phyloP scores from a whole-genome alignment of 2,797 vertebrate species.

The Morelia viridis region DNA sequence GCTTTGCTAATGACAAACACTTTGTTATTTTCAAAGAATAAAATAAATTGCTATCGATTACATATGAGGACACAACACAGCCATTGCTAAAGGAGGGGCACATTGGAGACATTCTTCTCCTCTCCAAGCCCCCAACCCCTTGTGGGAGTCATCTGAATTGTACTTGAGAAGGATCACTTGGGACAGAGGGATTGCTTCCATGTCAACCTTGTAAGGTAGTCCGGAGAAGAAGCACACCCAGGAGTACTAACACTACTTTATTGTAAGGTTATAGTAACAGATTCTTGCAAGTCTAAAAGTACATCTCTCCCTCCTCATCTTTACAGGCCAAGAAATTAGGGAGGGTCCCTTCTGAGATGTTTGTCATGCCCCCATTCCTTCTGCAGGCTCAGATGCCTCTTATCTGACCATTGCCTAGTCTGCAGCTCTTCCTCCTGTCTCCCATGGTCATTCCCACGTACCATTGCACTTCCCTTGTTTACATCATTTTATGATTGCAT shows the following conservation, averaged over 20 bases:
- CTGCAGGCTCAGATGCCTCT: background rate
- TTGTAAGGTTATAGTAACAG: background rate
- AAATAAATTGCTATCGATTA: background rate
- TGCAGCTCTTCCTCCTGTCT: background rate
- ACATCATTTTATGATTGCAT: constrained; percentile 4
- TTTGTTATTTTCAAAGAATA: background rate
- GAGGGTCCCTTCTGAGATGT: background rate
- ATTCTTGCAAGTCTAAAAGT: background rate
- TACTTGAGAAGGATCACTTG: background rate
- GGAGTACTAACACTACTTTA: background rate
- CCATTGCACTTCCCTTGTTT: background rate
- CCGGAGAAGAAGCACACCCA: background rate
- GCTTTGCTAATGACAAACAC: background rate
- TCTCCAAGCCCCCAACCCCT: background rate
- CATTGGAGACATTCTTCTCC: background rate
- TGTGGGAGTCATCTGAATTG: background rate
- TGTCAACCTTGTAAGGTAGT: background rate
- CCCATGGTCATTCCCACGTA: background rate
- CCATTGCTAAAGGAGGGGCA: background rate
- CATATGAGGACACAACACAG: accelerated
- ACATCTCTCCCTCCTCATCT: background rate
- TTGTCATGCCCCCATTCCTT: background rate
- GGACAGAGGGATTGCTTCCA: background rate
- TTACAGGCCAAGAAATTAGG: background rate
- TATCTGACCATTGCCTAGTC: too few species aligned